These are phyloP conservation scores for Gyrodactylus bullatarudis DNA, from an alignment of 1,140 invertebrate genomes.

Conservation along the genomic window DNA sequence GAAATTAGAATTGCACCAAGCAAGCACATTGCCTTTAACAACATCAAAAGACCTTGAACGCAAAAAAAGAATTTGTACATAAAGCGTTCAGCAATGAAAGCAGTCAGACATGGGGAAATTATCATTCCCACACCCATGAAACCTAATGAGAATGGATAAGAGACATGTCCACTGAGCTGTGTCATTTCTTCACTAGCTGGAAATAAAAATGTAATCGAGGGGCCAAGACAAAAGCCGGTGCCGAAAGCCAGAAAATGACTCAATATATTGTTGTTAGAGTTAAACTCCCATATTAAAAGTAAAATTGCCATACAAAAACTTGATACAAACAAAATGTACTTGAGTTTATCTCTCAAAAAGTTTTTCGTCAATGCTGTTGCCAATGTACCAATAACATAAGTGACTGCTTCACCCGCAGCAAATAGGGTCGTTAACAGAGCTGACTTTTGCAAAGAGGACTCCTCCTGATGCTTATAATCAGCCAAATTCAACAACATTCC, in stretches of 20 bases:
- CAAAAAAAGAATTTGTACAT: background rate
- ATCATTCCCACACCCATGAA: conserved; percentile 6
- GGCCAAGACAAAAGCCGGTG: conserved; percentile 4
- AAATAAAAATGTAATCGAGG: conserved; percentile 5
- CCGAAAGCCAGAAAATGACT: background rate
- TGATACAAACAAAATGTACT: conserved; percentile 3
- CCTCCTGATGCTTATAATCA: background rate
- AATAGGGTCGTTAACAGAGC: background rate
- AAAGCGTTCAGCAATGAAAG: background rate
- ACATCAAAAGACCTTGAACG: conserved; percentile 5
- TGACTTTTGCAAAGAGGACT: background rate
- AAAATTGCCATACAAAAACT: background rate
- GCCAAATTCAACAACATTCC: conserved; percentile 6
- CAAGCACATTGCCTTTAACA: background rate
- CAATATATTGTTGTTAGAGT: background rate
- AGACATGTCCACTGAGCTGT: background rate
- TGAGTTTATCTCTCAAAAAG: conserved; percentile 1
- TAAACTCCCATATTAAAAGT: background rate
- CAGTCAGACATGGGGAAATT: conserved; percentile 1
- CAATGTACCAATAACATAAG: conserved; percentile 3
- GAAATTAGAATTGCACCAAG: background rate
- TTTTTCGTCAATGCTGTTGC: conserved; percentile 1
- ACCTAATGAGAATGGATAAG: conserved; percentile 5
- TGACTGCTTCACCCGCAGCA: conserved; percentile 1
- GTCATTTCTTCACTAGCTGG: conserved; percentile 8